Evolutionary conservation across 2,888 invertebrate species (phyloP), one percentile per base, ranked within the genome.

Genomic region (Tyria jacobaeae): DNA sequence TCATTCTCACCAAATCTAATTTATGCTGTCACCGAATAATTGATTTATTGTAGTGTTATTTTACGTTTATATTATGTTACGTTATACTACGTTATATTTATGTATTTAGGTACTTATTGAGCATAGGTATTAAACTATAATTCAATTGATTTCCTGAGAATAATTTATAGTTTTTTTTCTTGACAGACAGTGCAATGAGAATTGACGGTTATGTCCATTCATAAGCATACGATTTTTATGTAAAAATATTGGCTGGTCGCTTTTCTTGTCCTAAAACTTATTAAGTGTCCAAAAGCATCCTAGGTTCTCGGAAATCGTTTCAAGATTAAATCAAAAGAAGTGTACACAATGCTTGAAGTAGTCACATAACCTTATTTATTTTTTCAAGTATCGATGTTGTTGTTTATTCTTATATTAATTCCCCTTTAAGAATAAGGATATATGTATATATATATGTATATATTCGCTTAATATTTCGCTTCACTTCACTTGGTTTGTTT

Each of bases 401-500:
- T n/a, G n/a, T n/a, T n/a, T n/a, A n/a, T n/a, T n/a, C n/a, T n/a
- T n/a, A n/a, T n/a, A n/a, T n/a, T n/a, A n/a, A n/a, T n/a, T n/a
- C n/a, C n/a, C n/a, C n/a, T n/a, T n/a, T n/a, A n/a, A 15, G n/a
- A 37, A 24, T 17, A 27, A 4, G 7, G 7, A 31, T 1, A 31
- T 31, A 31, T 31, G 27, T 21, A 34, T 51, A 21, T 21, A 7
- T 7, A 7, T 12, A 51, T 14, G 7, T 21, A 34, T 51, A 6
- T 50, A 17, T 27, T 24, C 24, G 60, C 77, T 79, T 81, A 81
- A 83, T 85, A 86, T 78, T 75, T 79, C 83, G 83, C 80, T 81
- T 84, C 82, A 87, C 86, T 85, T 82, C n/a, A n/a, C 80, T 79
- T 77, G 74, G 75, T 73, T 66, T 75, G 67, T 69, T 76, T 68